Base-by-base conservation (phyloP, 1,140 invertebrate genomes). In the Anastrepha ludens region DNA sequence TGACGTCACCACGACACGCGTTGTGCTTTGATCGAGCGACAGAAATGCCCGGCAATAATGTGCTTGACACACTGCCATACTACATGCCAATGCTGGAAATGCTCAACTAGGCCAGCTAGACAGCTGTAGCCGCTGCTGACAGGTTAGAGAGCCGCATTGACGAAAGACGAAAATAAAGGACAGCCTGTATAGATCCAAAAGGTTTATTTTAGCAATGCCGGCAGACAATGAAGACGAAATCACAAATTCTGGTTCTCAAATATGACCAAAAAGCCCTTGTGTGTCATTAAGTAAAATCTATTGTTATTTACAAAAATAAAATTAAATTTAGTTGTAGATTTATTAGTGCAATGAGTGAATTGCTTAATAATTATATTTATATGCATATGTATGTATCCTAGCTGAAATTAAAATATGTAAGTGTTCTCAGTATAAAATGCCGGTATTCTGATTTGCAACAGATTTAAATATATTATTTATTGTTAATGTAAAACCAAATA, bases 71-170 rank as follows among this genome's bases (percentile, higher is more conserved):
- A 15, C 88, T 93, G 89, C 92, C 93, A 85, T 89, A 91, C 50
- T 93, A 92, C 89, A 89, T 93, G 87, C 93, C 93, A 55, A 90
- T 92, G 88, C 89, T 93, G 44, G 93, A 93, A 88, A 89, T 90
- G 60, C 39, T 87, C 41, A 90, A 89, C 87, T 90, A 88, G 41
- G 47, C 2, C 7, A 29, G n/a, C 20, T 64, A 7, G n/a, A 3
- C n/a, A 20, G 8, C 2, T 4, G 17, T 20, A 64, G n/a, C 62
- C 62, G 11, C 62, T 20, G n/a, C 62, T 20, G n/a, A 20, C 20
- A 8, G 62, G 7, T 64, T 17, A 2, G n/a, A 64, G 17, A 64
- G 62, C 9, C 20, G 0, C 20, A 20, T 64, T 64, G 29, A 67
- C 8, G 20, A 67, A 20, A 29, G 29, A 29, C 29, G 29, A 29